Conservation (phyloP, 2,888 invertebrate genomes). For the Liodrosophila aerea region DNA sequence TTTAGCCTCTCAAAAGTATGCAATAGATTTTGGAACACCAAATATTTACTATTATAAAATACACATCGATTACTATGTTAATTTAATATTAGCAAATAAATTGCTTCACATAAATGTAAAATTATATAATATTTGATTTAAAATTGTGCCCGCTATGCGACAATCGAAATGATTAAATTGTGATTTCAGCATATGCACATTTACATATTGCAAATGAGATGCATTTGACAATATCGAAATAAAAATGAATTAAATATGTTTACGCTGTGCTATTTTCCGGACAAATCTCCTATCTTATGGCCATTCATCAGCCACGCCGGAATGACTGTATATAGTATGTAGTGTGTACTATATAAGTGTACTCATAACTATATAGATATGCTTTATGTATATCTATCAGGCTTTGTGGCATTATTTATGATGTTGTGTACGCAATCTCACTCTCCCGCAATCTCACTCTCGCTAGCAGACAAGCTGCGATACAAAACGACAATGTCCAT, state of each 20-base stretch:
- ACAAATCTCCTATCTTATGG: slow-evolving; percentile 17
- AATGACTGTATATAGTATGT: slow-evolving; percentile 9
- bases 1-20: no score
- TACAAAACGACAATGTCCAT: slow-evolving; percentile 65
- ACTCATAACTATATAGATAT: slow-evolving; percentile 13
- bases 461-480: slow-evolving; percentile 22
- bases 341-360: slow-evolving; percentile 1
- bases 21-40: no score
- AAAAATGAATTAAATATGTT: slow-evolving; percentile 25
- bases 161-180: background rate
- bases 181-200: slow-evolving; percentile 11
- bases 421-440: slow-evolving; percentile 8
- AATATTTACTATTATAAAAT: no score
- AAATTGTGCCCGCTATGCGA: no score
- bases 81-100: no score
- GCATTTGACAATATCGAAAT: slow-evolving; percentile 12
- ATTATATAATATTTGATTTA: no score
- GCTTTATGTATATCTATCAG: slow-evolving; percentile 31
- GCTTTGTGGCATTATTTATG: slow-evolving; percentile 47
- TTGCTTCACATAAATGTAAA: no score
- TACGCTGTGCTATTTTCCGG: background rate
- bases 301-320: slow-evolving; percentile 30
- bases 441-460: background rate
- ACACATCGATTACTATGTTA: no score
- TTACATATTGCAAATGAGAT: background rate